A percentile compares a stretch with the other conserved stretches of the same genome.
These are phyloP conservation scores for Apotomis betuletana DNA, from an alignment of 2,888 invertebrate species.

Conservation along the genomic window DNA sequence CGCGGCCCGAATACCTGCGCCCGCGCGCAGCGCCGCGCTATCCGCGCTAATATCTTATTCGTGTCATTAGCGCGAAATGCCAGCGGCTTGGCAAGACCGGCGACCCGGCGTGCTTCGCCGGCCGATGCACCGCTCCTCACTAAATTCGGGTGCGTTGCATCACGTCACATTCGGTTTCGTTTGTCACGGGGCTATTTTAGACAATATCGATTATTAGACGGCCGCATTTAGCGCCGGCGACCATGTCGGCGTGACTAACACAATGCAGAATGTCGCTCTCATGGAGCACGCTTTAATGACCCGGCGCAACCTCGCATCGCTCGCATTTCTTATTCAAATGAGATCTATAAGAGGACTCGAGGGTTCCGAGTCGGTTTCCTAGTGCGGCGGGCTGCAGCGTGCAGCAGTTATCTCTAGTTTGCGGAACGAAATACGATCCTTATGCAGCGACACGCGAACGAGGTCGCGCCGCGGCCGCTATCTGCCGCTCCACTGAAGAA, in stretches of 20 bases:
- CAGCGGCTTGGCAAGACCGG: constrained; percentile 77
- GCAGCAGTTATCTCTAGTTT: constrained; percentile 76
- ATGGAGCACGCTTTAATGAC: constrained; percentile 66
- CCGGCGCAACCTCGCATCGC: constrained; percentile 70
- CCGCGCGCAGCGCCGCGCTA: constrained; percentile 65
- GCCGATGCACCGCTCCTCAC: constrained; percentile 77
- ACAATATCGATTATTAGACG: constrained; percentile 82
- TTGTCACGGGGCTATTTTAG: constrained; percentile 81
- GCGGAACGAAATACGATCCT: constrained; percentile 81
- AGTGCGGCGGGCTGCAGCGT: constrained; percentile 61
- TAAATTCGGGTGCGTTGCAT: constrained; percentile 82
- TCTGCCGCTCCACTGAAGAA: constrained; percentile 36
- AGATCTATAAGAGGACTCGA: constrained; percentile 68
- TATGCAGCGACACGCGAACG: constrained; percentile 71
- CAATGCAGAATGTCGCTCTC: constrained; percentile 52
- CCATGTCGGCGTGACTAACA: constrained; percentile 65
- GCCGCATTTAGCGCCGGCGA: constrained; percentile 69
- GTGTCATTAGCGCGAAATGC: constrained; percentile 83
- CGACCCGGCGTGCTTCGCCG: constrained; percentile 61
- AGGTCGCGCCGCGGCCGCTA: constrained; percentile 62
- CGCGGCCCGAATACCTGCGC: constrained; percentile 69
- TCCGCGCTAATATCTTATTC: constrained; percentile 82
- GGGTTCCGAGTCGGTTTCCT: constrained; percentile 69
- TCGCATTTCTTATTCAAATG: constrained; percentile 73
- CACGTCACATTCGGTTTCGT: constrained; percentile 82